Evolutionary conservation across 1,140 invertebrate species (phyloP).

Genomic region (Meloidogyne exigua): DNA sequence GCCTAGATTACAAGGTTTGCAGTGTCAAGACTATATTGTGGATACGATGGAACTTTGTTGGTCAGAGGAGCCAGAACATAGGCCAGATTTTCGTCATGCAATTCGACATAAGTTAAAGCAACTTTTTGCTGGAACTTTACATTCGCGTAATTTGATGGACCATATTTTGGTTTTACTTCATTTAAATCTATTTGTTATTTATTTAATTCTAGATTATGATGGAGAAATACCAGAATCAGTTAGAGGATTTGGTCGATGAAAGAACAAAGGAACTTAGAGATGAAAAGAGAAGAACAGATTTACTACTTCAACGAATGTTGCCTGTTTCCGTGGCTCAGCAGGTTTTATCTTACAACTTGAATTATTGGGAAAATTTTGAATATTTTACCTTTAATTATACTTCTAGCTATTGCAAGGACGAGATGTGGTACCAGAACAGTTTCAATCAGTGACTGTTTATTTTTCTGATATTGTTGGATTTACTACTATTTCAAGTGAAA

Average conservation of each 20-base stretch:
- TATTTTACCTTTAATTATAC: background rate
- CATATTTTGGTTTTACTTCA: slow-evolving; percentile 1
- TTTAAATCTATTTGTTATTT: background rate
- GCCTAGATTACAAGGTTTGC: slow-evolving; percentile 37
- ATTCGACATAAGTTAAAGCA: slow-evolving; percentile 57
- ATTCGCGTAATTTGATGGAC: slow-evolving; percentile 78
- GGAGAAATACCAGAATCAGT: slow-evolving; percentile 80
- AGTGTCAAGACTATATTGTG: slow-evolving; percentile 54
- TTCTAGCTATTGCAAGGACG: slow-evolving; percentile 48
- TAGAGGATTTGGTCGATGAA: slow-evolving; percentile 84
- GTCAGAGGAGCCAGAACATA: slow-evolving; percentile 63
- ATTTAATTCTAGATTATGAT: slow-evolving; percentile 54
- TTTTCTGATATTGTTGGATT: slow-evolving; percentile 95
- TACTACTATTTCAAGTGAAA: slow-evolving; percentile 81
- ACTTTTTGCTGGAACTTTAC: slow-evolving; percentile 54
- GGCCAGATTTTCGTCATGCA: slow-evolving; percentile 64
- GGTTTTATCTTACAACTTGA: background rate
- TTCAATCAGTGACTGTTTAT: slow-evolving; percentile 61
- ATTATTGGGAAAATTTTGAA: background rate
- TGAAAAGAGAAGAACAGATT: slow-evolving; percentile 92
- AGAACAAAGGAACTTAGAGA: slow-evolving; percentile 86
- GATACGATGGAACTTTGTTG: slow-evolving; percentile 64
- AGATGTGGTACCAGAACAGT: slow-evolving; percentile 61
- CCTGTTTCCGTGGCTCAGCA: slow-evolving; percentile 70
- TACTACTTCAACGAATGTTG: slow-evolving; percentile 84